phyloP scores from a whole-genome alignment of 2,888 invertebrate species.

The Dusona sp. region DNA sequence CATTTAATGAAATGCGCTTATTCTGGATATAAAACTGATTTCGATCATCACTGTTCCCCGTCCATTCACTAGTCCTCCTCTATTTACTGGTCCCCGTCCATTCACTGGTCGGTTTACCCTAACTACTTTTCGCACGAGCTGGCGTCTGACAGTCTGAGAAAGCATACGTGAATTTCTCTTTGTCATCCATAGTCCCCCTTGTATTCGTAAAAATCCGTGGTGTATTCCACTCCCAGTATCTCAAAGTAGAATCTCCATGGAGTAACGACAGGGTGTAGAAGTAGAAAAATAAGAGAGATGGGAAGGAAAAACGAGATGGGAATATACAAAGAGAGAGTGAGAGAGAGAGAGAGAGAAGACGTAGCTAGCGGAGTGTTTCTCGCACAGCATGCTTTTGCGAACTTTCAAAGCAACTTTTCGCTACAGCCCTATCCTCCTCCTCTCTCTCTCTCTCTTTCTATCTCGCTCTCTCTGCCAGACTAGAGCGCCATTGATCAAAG shows the following conservation, averaged over 20 bases:
- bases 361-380: slow-evolving; percentile 50
- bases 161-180: neutral
- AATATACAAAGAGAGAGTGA: slow-evolving; percentile 7
- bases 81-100: slow-evolving; percentile 1
- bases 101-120: neutral
- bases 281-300: slow-evolving; percentile 14
- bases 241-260: slow-evolving; percentile 48
- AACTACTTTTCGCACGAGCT: neutral
- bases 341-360: slow-evolving; percentile 37
- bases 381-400: slow-evolving; percentile 61
- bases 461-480: slow-evolving; percentile 33
- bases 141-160: slow-evolving; percentile 29
- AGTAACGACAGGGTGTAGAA: slow-evolving; percentile 20
- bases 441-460: neutral
- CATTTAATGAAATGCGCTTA: neutral
- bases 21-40: neutral
- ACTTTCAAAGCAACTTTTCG: slow-evolving; percentile 72
- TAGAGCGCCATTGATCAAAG: slow-evolving; percentile 71
- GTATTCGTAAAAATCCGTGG: slow-evolving; percentile 18
- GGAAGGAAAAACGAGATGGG: neutral
- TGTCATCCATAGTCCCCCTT: slow-evolving; percentile 1
- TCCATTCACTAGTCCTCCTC: no score
- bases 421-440: slow-evolving; percentile 19
- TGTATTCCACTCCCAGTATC: neutral
- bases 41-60: no score